Evolutionary conservation across 2,888 invertebrate genomes (phyloP).

Genomic region (Pedicia rivosa): DNA sequence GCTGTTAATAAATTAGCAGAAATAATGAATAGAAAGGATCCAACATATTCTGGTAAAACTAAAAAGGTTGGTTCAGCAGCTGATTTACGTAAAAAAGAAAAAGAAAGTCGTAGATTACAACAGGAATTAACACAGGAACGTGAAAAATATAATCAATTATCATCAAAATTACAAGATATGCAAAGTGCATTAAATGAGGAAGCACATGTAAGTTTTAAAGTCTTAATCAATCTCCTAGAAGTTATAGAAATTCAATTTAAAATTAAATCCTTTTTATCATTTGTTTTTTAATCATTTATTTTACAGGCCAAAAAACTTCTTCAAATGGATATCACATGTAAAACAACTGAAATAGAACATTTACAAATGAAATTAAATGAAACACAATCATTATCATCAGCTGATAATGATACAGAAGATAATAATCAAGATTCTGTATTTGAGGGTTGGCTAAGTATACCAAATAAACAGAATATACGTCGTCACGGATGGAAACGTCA

Average conservation of each 20-base stretch:
- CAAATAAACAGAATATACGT: constrained; percentile 87
- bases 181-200: constrained; percentile 75
- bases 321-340: constrained; percentile 93
- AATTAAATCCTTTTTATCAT: neutral
- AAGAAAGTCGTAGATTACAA: constrained; percentile 85
- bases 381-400: constrained; percentile 81
- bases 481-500: constrained; percentile 95
- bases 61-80: constrained; percentile 66
- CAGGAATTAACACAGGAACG: constrained; percentile 88
- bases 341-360: constrained; percentile 92
- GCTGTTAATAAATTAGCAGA: constrained; percentile 96
- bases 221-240: neutral
- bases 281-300: no score
- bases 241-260: neutral
- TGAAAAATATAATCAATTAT: constrained; percentile 83
- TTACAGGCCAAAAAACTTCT: no score
- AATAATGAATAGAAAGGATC: constrained; percentile 85
- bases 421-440: constrained; percentile 51
- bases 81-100: constrained; percentile 77
- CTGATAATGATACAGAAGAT: constrained; percentile 71
- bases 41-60: constrained; percentile 44
- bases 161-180: constrained; percentile 69
- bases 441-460: constrained; percentile 93
- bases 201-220: constrained; percentile 37
- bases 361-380: constrained; percentile 77